Conservation (phyloP, 2,113 vertebrate species). For the Syngnathus scovelli region DNA sequence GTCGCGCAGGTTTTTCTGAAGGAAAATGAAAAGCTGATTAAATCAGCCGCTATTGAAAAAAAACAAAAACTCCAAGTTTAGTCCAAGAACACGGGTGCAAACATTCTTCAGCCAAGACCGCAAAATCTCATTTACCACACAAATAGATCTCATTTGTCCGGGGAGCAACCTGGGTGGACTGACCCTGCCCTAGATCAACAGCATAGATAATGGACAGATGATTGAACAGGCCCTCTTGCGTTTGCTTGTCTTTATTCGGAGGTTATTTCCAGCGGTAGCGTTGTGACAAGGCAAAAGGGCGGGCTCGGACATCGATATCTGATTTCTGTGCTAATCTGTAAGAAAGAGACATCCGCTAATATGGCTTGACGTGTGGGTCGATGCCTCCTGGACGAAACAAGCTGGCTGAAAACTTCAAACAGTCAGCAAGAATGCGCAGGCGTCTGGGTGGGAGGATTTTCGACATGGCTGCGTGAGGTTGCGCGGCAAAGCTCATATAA, state of each 20-base stretch:
- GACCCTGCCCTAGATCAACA: background rate
- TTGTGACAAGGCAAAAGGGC: constrained; percentile 31
- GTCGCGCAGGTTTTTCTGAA: background rate
- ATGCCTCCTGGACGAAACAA: constrained; percentile 48
- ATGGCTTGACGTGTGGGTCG: constrained; percentile 53
- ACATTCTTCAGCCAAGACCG: background rate
- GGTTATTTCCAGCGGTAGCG: constrained; percentile 15
- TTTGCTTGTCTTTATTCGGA: constrained; percentile 13
- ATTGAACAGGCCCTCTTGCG: constrained; percentile 7
- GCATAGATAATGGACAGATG: background rate
- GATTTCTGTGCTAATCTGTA: constrained; percentile 27
- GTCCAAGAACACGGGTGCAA: background rate
- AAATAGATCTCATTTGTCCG: background rate
- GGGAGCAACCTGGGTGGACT: background rate
- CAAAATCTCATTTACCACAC: constrained; percentile 5
- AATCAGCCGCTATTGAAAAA: background rate
- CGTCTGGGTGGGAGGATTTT: constrained; percentile 43
- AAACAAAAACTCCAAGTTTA: background rate
- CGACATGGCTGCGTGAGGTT: constrained; percentile 9
- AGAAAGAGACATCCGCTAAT: constrained; percentile 50
- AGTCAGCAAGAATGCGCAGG: constrained; percentile 54
- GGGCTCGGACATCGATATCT: constrained; percentile 28
- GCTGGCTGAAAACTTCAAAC: constrained; percentile 60
- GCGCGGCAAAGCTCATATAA: constrained; percentile 38
- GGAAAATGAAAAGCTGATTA: background rate